Conservation (phyloP, 2,797 vertebrate species). For the Urosaurus nigricauda region DNA sequence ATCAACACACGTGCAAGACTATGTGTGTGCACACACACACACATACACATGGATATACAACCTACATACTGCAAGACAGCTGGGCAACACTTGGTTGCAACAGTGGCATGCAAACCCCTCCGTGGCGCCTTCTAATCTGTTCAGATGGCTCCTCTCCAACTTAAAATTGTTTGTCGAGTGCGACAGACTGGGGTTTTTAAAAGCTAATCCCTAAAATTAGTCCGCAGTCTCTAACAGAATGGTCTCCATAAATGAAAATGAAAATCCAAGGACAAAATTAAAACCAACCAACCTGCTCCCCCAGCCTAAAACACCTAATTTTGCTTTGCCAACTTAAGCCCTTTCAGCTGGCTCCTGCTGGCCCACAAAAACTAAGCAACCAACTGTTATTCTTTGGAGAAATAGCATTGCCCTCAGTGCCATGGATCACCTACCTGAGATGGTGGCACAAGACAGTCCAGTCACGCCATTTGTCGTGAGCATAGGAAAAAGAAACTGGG, state of each 20-base stretch:
- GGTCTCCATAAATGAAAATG: slow-evolving; percentile 68
- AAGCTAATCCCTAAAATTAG: slow-evolving; percentile 74
- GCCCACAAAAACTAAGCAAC: background rate
- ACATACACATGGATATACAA: background rate
- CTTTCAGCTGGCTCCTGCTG: no score
- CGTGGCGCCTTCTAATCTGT: slow-evolving; percentile 60
- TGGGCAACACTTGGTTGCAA: slow-evolving; percentile 59
- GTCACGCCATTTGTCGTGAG: slow-evolving; percentile 30
- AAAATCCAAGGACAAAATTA: slow-evolving; percentile 64
- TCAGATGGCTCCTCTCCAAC: slow-evolving; percentile 77
- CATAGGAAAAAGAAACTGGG: slow-evolving; percentile 35
- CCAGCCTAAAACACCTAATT: background rate
- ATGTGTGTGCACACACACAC: no score
- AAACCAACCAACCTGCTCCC: background rate
- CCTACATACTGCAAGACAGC: slow-evolving; percentile 46
- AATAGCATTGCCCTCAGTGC: background rate
- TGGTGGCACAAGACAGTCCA: background rate
- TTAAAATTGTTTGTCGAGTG: slow-evolving; percentile 69
- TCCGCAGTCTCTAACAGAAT: slow-evolving; percentile 69
- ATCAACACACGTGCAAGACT: no score
- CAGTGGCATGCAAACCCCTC: slow-evolving; percentile 58
- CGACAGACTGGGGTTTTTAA: slow-evolving; percentile 72
- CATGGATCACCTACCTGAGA: slow-evolving; percentile 39
- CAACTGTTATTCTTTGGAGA: background rate
- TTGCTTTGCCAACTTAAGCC: slow-evolving; percentile 38